Evolutionary conservation across 1,140 invertebrate species (phyloP).

Genomic region (Hylyphantes graminicola): DNA sequence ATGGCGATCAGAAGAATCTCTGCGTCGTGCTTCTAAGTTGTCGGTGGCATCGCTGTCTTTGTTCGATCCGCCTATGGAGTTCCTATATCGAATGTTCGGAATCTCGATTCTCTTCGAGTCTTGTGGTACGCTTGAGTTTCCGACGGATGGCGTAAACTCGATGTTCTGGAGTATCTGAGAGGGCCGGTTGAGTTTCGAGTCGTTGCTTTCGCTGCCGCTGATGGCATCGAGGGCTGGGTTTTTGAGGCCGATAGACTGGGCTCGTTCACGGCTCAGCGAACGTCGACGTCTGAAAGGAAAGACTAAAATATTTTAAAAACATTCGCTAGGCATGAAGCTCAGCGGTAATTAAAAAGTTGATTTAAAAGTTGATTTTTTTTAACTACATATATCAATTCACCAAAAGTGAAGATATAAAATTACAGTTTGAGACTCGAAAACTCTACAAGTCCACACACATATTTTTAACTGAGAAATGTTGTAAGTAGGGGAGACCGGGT

Average conservation of each 20-base stretch:
- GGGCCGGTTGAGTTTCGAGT: background rate
- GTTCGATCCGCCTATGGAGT: background rate
- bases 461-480: too few relatives aligned
- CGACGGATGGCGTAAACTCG: background rate
- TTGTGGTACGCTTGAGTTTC: background rate
- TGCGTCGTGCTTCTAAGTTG: background rate
- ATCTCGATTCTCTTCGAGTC: background rate
- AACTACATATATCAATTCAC: background rate
- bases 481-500: too few relatives aligned
- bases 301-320: background rate
- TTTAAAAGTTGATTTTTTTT: background rate
- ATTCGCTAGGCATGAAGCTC: too few relatives aligned
- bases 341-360: background rate
- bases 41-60: background rate
- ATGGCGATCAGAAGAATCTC: background rate
- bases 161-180: constrained; percentile 19
- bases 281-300: constrained; percentile 14
- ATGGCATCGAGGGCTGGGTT: background rate
- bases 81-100: constrained; percentile 1
- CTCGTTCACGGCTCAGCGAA: constrained; percentile 17
- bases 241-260: constrained; percentile 8
- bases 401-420: background rate
- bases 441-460: too few relatives aligned
- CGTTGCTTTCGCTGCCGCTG: background rate
- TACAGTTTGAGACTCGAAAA: background rate